These are phyloP conservation scores for Tortricodes alternella DNA, from an alignment of 2,888 invertebrate genomes.

Conservation along the genomic window DNA sequence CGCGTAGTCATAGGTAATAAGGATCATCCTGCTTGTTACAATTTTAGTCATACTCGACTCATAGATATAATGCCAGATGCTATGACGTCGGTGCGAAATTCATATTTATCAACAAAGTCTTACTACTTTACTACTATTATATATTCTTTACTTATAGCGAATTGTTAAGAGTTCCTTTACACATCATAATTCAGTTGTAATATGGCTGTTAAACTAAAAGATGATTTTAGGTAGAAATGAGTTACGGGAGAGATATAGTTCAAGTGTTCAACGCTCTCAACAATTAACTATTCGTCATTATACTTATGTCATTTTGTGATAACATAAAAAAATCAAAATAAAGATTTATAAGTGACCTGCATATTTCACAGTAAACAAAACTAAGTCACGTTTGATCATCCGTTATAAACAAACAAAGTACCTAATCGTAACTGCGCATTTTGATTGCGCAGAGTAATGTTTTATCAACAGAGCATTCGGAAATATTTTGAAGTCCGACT, in stretches of 20 bases:
- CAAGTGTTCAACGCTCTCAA: too few species aligned
- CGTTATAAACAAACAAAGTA: not conserved
- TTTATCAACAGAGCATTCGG: not conserved
- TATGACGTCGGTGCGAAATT: conserved; percentile 5
- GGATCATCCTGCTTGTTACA: not conserved
- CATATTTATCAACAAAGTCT: conserved; percentile 7
- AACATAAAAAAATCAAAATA: not conserved
- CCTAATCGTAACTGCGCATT: not conserved
- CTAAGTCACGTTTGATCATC: not conserved
- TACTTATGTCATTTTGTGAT: too few species aligned
- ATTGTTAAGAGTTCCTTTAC: too few species aligned
- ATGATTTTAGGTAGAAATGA: too few species aligned
- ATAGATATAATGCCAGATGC: not conserved
- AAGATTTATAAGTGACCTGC: not conserved
- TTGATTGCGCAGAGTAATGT: not conserved
- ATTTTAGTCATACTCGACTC: not conserved
- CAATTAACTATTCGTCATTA: too few species aligned
- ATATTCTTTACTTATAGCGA: not conserved
- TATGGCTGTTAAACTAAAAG: too few species aligned
- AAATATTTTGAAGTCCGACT: not conserved
- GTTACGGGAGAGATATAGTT: too few species aligned
- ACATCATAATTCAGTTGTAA: too few species aligned
- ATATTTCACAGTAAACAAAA: not conserved
- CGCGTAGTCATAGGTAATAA: conserved; percentile 12
- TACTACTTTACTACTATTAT: not conserved